Conservation (phyloP, 2,113 vertebrate species). For the Gymnogyps californianus region DNA sequence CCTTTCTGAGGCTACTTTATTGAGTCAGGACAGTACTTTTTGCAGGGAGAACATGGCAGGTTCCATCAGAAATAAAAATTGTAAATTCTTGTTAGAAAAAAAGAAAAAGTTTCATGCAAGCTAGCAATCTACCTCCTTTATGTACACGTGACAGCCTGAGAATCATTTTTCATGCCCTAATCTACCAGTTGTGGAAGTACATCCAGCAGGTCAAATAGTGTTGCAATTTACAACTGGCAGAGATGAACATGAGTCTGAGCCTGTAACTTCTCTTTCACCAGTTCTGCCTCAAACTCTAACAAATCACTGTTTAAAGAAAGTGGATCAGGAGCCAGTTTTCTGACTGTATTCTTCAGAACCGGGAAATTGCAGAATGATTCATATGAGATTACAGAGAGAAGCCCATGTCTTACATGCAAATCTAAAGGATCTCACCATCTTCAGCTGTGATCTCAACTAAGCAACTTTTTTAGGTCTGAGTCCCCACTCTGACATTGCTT, state of each 20-base stretch:
- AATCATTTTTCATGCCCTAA: accelerated
- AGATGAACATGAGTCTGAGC: not conserved
- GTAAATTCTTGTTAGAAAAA: not conserved
- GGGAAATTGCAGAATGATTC: not conserved
- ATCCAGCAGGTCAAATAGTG: not conserved
- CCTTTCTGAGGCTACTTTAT: not conserved
- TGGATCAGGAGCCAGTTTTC: not conserved
- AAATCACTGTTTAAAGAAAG: not conserved
- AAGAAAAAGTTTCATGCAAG: not conserved
- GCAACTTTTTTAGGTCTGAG: not conserved
- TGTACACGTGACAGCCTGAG: not conserved
- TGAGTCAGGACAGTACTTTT: not conserved
- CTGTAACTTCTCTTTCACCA: not conserved
- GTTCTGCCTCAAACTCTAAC: not conserved
- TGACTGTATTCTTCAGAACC: not conserved
- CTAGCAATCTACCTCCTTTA: not conserved
- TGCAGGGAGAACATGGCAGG: not conserved
- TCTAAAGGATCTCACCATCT: not conserved
- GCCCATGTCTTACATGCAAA: not conserved
- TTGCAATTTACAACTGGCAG: not conserved
- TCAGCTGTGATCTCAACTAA: not conserved
- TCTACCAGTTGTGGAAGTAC: not conserved
- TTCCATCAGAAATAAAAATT: not conserved
- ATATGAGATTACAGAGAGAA: not conserved
- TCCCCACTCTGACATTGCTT: not conserved